phyloP scores from a whole-genome alignment of 2,113 vertebrate genomes.

The Semnornis frantzii region DNA sequence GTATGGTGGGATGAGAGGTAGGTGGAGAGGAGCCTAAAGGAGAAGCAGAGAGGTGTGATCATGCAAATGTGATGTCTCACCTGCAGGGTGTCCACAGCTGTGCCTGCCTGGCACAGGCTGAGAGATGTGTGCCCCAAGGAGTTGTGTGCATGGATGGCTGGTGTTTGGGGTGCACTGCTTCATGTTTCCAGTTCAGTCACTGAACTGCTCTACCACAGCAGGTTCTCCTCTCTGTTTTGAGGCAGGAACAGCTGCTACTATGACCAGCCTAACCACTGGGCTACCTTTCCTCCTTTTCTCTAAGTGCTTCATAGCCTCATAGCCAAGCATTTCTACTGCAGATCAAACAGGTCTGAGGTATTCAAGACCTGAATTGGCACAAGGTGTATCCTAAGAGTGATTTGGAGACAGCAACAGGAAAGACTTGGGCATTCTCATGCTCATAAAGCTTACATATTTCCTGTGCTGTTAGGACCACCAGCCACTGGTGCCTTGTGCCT shows the following conservation, averaged over 20 bases:
- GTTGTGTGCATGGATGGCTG: accelerated
- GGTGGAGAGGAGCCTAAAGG: background rate
- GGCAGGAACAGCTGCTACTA: background rate
- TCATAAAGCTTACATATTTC: background rate
- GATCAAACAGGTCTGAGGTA: background rate
- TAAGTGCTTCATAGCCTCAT: background rate
- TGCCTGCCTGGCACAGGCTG: background rate
- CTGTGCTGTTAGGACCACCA: background rate
- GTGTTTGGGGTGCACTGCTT: background rate
- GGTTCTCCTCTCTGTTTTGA: background rate
- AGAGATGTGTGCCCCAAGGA: background rate
- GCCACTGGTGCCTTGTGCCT: background rate
- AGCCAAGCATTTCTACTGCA: background rate
- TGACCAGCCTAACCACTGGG: background rate
- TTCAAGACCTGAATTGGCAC: background rate
- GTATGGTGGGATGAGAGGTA: background rate
- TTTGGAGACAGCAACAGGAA: background rate
- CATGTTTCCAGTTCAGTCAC: background rate
- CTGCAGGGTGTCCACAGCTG: background rate
- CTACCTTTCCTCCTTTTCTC: background rate
- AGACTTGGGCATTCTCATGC: background rate
- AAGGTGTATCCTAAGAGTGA: background rate
- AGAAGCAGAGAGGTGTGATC: background rate
- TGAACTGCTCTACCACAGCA: background rate
- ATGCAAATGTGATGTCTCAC: background rate